These are phyloP conservation scores for Maconellicoccus hirsutus DNA, from an alignment of 1,140 invertebrate genomes.

Conservation along the genomic window DNA sequence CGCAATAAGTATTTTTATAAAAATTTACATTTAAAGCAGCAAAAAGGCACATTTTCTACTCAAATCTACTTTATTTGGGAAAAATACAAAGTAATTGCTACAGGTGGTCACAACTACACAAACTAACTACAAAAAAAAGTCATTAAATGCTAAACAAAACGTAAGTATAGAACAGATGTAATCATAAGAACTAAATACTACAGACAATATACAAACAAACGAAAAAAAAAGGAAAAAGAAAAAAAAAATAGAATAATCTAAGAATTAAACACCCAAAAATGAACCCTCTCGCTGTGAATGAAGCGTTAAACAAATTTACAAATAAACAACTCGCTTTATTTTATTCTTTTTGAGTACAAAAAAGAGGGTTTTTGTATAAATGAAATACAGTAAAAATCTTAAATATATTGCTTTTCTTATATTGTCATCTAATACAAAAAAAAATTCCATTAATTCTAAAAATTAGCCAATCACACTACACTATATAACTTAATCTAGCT, in stretches of 20 bases:
- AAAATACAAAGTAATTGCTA: slow-evolving; percentile 22
- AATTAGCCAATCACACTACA: slow-evolving; percentile 22
- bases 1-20: slow-evolving; percentile 1
- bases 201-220: slow-evolving; percentile 18
- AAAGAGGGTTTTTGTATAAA: slow-evolving; percentile 13
- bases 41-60: slow-evolving; percentile 17
- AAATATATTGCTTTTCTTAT: slow-evolving; percentile 23
- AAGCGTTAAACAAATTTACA: slow-evolving; percentile 21
- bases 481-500: slow-evolving; percentile 16
- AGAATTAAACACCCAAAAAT: slow-evolving; percentile 2
- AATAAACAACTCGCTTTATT: slow-evolving; percentile 20
- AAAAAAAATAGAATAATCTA: slow-evolving; percentile 15
- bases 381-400: slow-evolving; percentile 20
- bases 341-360: slow-evolving; percentile 11
- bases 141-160: slow-evolving; percentile 20
- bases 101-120: slow-evolving; percentile 19
- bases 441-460: slow-evolving; percentile 12
- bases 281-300: slow-evolving; percentile 15
- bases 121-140: slow-evolving; percentile 20
- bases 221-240: slow-evolving; percentile 15
- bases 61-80: slow-evolving; percentile 21
- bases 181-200: slow-evolving; percentile 10
- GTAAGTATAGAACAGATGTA: slow-evolving; percentile 19
- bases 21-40: slow-evolving; percentile 17
- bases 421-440: slow-evolving; percentile 21